A percentile compares a stretch with the other conserved stretches of the same genome.
Conservation (phyloP, 2,797 vertebrate genomes). For the Eptatretus atami region DNA sequence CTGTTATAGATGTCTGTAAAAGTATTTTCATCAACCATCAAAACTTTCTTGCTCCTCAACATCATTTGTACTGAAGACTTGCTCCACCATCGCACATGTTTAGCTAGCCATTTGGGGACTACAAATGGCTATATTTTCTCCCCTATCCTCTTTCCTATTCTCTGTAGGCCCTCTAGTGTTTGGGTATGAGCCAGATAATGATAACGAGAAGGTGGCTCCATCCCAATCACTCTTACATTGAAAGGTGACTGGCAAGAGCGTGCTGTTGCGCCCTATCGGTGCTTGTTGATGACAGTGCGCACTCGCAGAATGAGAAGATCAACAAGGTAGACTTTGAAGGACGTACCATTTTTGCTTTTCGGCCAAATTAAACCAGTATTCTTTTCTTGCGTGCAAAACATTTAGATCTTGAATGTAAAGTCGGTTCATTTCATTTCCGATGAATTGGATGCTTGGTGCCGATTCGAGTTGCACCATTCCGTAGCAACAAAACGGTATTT, state of each 20-base stretch:
- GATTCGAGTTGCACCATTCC: too few species aligned
- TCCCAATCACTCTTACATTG: conserved; percentile 69
- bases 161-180: conserved; percentile 26
- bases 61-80: too few species aligned
- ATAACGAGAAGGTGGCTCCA: conserved; percentile 81
- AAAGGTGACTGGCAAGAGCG: conserved; percentile 78
- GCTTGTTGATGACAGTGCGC: conserved; percentile 73
- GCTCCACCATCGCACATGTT: neutral
- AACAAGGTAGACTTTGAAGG: conserved; percentile 32
- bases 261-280: conserved; percentile 74
- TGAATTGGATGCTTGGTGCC: too few species aligned
- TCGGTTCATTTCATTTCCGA: too few species aligned
- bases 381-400: too few species aligned
- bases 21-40: too few species aligned
- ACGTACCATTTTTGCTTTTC: too few species aligned
- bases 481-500: too few species aligned
- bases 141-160: neutral
- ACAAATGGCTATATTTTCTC: neutral
- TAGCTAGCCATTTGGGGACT: neutral
- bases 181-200: conserved; percentile 67
- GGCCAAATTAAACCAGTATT: too few species aligned
- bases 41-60: too few species aligned
- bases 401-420: too few species aligned
- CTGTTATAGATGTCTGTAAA: too few species aligned
- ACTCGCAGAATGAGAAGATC: conserved; percentile 88